Conservation (phyloP, 2,888 invertebrate genomes). For the Minunthozetes semirufus region DNA sequence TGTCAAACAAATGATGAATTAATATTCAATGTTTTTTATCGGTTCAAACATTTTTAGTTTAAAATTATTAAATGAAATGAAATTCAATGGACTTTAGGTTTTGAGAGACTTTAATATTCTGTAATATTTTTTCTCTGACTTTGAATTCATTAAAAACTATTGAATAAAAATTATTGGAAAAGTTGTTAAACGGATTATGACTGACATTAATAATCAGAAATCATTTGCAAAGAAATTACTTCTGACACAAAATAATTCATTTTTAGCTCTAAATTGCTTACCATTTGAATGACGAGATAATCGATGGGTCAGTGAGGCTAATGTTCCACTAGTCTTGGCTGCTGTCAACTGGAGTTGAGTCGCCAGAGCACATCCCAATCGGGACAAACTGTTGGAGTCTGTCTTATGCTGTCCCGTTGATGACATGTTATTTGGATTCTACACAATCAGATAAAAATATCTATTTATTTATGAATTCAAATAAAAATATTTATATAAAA, state of each 20-base stretch:
- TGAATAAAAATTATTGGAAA: too few species aligned
- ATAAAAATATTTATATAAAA: too few species aligned
- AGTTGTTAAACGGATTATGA: too few species aligned
- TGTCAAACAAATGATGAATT: slow-evolving; percentile 11
- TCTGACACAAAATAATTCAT: not conserved
- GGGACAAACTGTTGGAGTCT: slow-evolving; percentile 30
- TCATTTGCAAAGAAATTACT: too few species aligned
- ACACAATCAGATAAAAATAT: not conserved
- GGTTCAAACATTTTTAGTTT: not conserved
- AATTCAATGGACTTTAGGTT: too few species aligned
- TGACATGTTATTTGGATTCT: slow-evolving; percentile 24
- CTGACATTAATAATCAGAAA: too few species aligned
- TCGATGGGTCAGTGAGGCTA: slow-evolving; percentile 39
- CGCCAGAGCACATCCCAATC: slow-evolving; percentile 39
- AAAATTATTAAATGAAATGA: too few species aligned
- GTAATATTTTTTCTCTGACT: too few species aligned
- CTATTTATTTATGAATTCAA: too few species aligned
- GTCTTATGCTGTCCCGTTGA: slow-evolving; percentile 8
- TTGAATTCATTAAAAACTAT: too few species aligned
- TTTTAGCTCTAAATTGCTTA: not conserved
- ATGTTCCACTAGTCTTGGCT: slow-evolving; percentile 39
- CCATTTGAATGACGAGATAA: slow-evolving; percentile 36
- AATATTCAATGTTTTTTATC: not conserved
- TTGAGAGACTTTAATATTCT: too few species aligned
- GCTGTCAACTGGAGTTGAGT: slow-evolving; percentile 40